Evolutionary conservation across 2,113 vertebrate species (phyloP).

Genomic region (Orientallactaga bullata): DNA sequence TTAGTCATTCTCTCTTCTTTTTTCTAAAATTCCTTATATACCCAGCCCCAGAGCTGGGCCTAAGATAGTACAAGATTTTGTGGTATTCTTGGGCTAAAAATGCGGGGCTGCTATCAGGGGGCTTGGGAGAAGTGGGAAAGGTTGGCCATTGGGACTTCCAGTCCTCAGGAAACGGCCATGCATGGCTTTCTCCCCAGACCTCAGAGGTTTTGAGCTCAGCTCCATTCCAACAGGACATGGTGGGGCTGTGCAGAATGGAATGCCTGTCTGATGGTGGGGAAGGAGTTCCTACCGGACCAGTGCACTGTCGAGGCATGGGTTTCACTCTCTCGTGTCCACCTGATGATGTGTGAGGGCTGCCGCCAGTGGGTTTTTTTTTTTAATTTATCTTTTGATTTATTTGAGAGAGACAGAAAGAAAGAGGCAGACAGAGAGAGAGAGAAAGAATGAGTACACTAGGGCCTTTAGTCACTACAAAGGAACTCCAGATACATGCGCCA

Average conservation of each 20-base stretch:
- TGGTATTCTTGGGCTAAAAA: slow-evolving; percentile 84
- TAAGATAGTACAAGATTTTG: slow-evolving; percentile 85
- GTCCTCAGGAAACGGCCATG: background rate
- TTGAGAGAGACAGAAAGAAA: no score
- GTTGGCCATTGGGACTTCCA: background rate
- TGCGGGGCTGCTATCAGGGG: slow-evolving; percentile 73
- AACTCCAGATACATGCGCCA: no score
- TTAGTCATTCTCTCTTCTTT: slow-evolving; percentile 88
- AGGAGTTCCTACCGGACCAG: rapidly evolving
- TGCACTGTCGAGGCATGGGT: rapidly evolving
- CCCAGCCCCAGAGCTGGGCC: slow-evolving; percentile 85
- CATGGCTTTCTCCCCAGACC: background rate
- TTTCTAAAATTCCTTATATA: slow-evolving; percentile 89
- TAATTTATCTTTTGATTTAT: no score
- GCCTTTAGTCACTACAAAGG: no score
- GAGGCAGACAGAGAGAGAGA: no score
- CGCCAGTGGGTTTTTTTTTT: background rate
- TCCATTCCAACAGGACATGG: rapidly evolving
- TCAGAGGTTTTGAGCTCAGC: rapidly evolving
- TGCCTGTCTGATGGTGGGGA: rapidly evolving
- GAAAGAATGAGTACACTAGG: no score
- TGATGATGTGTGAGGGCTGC: rapidly evolving
- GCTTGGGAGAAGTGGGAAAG: slow-evolving; percentile 48
- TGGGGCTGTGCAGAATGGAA: rapidly evolving
- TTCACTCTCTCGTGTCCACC: rapidly evolving